Conservation (phyloP, 2,888 invertebrate genomes). For the Perithous albicinctus region DNA sequence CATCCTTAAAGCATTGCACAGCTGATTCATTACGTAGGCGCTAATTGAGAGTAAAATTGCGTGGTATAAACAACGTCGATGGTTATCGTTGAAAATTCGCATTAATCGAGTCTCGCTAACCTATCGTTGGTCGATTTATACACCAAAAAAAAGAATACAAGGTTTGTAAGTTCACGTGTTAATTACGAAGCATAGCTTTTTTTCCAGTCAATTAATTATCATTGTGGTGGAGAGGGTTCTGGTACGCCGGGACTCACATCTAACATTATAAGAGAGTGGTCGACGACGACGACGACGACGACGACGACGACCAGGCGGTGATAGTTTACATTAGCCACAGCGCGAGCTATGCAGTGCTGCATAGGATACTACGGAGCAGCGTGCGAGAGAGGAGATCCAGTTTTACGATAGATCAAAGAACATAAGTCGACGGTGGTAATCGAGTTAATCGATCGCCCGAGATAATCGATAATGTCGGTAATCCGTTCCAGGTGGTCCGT, state of each 20-base stretch:
- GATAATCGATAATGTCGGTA: slow-evolving; percentile 84
- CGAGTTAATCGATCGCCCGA: slow-evolving; percentile 83
- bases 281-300: slow-evolving; percentile 40
- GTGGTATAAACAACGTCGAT: slow-evolving; percentile 56
- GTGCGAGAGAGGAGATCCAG: slow-evolving; percentile 76
- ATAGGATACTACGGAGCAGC: slow-evolving; percentile 35
- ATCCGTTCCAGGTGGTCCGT: slow-evolving; percentile 81
- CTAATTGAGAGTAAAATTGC: slow-evolving; percentile 77
- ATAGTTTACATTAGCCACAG: slow-evolving; percentile 57
- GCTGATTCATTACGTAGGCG: slow-evolving; percentile 75
- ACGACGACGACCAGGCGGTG: slow-evolving; percentile 33
- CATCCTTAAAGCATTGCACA: slow-evolving; percentile 48
- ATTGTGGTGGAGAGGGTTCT: slow-evolving; percentile 65
- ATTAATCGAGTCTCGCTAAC: slow-evolving; percentile 47
- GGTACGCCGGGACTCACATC: slow-evolving; percentile 36
- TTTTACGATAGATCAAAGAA: slow-evolving; percentile 83
- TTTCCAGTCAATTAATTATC: slow-evolving; percentile 52
- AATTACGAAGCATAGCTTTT: slow-evolving; percentile 53
- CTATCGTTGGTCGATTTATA: slow-evolving; percentile 39
- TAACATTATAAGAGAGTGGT: slow-evolving; percentile 56
- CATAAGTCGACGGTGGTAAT: slow-evolving; percentile 79
- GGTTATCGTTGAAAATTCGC: slow-evolving; percentile 55
- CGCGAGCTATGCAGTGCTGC: slow-evolving; percentile 29
- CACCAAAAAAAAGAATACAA: slow-evolving; percentile 13
- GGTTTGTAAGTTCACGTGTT: slow-evolving; percentile 53